These are phyloP conservation scores for Syngnathus scovelli DNA, from an alignment of 2,113 vertebrate species.

Conservation along the genomic window DNA sequence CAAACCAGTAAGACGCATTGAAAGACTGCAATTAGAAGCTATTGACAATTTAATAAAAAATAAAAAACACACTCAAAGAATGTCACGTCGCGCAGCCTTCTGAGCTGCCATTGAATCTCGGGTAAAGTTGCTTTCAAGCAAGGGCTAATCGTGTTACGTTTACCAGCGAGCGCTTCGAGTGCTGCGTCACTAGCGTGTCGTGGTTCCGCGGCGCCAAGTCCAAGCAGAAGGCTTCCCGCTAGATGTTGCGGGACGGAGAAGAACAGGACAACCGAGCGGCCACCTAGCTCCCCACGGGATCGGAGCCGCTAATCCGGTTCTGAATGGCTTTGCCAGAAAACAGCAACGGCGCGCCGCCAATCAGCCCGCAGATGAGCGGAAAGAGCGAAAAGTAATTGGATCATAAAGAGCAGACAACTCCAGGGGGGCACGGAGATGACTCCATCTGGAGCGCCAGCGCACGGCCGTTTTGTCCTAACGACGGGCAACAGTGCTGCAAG, in stretches of 20 bases:
- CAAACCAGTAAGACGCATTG: not conserved
- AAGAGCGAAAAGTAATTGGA: slow-evolving; percentile 65
- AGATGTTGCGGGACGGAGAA: slow-evolving; percentile 4
- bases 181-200: slow-evolving; percentile 35
- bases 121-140: slow-evolving; percentile 21
- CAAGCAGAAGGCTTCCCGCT: too few species aligned
- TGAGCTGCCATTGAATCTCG: not conserved
- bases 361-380: slow-evolving; percentile 63
- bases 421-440: slow-evolving; percentile 53
- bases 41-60: not conserved
- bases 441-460: slow-evolving; percentile 2
- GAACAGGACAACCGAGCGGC: slow-evolving; percentile 52
- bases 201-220: slow-evolving; percentile 54
- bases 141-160: slow-evolving; percentile 48
- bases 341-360: slow-evolving; percentile 50
- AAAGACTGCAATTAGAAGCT: not conserved
- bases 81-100: too few species aligned
- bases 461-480: not conserved
- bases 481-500: not conserved
- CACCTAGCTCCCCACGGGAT: slow-evolving; percentile 48
- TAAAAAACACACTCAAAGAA: not conserved
- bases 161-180: slow-evolving; percentile 45
- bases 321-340: slow-evolving; percentile 57
- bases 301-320: slow-evolving; percentile 65
- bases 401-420: slow-evolving; percentile 63